Conservation (phyloP, 2,888 invertebrate species). For the Cerceris rybyensis region DNA sequence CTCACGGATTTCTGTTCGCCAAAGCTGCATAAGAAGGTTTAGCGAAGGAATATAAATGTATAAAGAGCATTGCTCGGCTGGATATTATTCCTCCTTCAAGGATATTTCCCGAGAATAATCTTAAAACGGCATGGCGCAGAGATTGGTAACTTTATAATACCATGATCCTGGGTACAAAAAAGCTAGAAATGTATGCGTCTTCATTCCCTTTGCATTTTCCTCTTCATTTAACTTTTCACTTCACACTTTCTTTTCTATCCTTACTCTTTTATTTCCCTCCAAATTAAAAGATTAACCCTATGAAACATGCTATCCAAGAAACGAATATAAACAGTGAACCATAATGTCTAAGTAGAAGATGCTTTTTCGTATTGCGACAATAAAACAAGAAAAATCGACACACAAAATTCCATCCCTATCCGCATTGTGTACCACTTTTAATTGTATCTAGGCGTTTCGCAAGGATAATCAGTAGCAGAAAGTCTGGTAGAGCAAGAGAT, state of each 20-base stretch:
- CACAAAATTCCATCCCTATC: background rate
- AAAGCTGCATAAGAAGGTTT: too few relatives aligned
- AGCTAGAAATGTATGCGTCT: too few relatives aligned
- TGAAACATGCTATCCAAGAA: background rate
- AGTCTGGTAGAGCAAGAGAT: constrained; percentile 27
- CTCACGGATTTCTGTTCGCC: too few relatives aligned
- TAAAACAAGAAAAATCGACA: background rate
- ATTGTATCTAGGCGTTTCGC: background rate
- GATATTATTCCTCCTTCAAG: too few relatives aligned
- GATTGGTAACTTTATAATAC: too few relatives aligned
- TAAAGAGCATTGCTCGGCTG: too few relatives aligned
- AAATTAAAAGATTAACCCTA: background rate
- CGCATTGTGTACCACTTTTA: background rate
- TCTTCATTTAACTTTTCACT: background rate
- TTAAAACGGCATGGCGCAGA: too few relatives aligned
- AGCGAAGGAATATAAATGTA: too few relatives aligned
- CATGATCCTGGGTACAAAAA: too few relatives aligned
- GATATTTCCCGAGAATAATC: too few relatives aligned
- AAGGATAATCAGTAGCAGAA: constrained; percentile 33
- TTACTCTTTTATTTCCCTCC: background rate
- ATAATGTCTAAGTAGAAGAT: background rate
- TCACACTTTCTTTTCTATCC: background rate
- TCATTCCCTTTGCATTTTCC: background rate
- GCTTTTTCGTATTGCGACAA: too few relatives aligned
- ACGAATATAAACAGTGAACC: background rate